phyloP scores from a whole-genome alignment of 2,797 vertebrate species.

The Sebastes flavidus region DNA sequence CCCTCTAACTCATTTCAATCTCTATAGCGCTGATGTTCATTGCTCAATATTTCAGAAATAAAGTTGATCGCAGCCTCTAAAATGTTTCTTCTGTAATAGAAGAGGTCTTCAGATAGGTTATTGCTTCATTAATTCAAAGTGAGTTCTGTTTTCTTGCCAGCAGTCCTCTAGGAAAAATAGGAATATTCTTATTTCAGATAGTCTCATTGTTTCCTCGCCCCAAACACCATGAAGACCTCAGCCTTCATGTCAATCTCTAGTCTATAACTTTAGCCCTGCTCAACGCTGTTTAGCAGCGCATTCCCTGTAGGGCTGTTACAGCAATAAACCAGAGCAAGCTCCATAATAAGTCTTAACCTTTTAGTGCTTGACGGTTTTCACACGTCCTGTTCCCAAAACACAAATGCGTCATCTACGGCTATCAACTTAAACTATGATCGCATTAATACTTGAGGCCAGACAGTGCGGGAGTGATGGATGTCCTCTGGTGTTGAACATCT shows the following conservation, averaged over 20 bases:
- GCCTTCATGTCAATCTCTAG: background rate
- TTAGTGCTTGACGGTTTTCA: conserved; percentile 49
- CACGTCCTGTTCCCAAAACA: conserved; percentile 50
- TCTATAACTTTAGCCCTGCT: conserved; percentile 23
- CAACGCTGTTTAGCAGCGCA: conserved; percentile 26
- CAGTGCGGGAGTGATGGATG: conserved; percentile 75
- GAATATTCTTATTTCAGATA: background rate
- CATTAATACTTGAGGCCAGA: conserved; percentile 69
- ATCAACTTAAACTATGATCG: conserved; percentile 70
- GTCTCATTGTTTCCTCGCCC: conserved; percentile 5
- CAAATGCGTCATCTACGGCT: conserved; percentile 57
- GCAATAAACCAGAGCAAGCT: conserved; percentile 48
- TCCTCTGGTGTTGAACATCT: conserved; percentile 73
- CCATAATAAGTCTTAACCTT: conserved; percentile 54
- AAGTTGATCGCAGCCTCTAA: conserved; percentile 45
- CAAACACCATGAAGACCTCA: conserved; percentile 2
- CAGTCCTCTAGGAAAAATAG: background rate
- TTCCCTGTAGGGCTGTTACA: conserved; percentile 45
- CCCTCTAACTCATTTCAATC: conserved; percentile 44
- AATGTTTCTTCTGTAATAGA: conserved; percentile 44
- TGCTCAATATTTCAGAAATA: conserved; percentile 55
- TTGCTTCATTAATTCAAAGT: conserved; percentile 51
- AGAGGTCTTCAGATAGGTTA: conserved; percentile 36
- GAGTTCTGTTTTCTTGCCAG: conserved; percentile 32
- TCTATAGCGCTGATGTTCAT: conserved; percentile 39